These are phyloP conservation scores for Callocephalon fimbriatum DNA, from an alignment of 2,113 vertebrate genomes.

Conservation along the genomic window DNA sequence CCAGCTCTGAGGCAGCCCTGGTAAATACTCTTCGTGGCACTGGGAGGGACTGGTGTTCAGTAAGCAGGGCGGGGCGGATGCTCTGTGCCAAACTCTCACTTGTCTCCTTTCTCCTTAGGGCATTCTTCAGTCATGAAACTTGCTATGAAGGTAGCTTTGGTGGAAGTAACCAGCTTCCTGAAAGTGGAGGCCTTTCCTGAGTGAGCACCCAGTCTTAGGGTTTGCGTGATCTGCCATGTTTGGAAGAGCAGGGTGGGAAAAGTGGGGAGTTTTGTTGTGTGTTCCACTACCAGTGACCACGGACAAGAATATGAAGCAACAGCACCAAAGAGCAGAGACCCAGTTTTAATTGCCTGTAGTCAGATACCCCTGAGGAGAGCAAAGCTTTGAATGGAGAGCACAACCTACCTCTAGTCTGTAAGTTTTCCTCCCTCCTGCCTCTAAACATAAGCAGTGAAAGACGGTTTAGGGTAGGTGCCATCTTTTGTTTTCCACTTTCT, in stretches of 20 bases:
- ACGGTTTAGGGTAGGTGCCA: neutral
- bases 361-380: neutral
- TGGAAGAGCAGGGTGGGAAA: neutral
- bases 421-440: neutral
- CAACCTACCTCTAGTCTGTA: neutral
- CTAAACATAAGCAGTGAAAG: neutral
- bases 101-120: slow-evolving; percentile 18
- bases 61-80: neutral
- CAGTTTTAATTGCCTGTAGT: neutral
- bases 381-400: neutral
- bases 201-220: neutral
- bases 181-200: neutral
- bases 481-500: neutral
- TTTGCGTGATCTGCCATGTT: neutral
- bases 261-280: neutral
- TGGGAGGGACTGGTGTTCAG: slow-evolving; percentile 26
- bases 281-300: neutral
- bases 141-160: neutral
- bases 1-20: neutral
- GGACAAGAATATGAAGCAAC: neutral
- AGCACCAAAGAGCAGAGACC: neutral
- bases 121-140: slow-evolving; percentile 15
- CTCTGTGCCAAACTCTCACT: neutral
- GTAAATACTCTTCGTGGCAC: neutral
- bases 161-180: neutral